Evolutionary conservation across 2,888 invertebrate species (phyloP).

Genomic region (Melitaea athalia): DNA sequence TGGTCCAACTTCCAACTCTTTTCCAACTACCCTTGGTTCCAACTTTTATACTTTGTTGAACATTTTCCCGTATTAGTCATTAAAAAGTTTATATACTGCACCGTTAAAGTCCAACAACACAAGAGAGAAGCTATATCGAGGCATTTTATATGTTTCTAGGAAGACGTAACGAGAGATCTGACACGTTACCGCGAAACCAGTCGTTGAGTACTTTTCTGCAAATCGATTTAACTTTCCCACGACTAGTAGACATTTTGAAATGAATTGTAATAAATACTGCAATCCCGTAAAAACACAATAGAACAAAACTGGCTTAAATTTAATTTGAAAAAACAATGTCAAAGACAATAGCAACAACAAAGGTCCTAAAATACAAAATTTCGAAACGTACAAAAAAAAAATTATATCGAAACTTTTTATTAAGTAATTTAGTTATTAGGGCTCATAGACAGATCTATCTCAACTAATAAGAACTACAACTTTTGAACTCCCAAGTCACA

Average conservation of each 20-base stretch:
- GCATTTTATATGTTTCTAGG: constrained; percentile 18
- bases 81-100: neutral
- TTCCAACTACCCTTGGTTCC: too few species aligned
- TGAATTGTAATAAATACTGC: neutral
- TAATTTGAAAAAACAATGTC: too few species aligned
- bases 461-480: too few species aligned
- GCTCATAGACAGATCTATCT: too few species aligned
- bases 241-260: neutral
- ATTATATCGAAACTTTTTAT: too few species aligned
- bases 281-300: neutral
- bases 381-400: too few species aligned
- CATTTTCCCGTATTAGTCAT: neutral
- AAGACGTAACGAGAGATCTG: constrained; percentile 20
- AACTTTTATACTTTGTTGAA: neutral
- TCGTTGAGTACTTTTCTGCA: constrained; percentile 13
- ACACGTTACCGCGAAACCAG: constrained; percentile 23
- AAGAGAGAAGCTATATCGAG: constrained; percentile 9
- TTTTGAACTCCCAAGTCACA: too few species aligned
- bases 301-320: neutral
- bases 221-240: constrained; percentile 21
- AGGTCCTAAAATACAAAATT: too few species aligned
- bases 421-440: too few species aligned
- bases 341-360: too few species aligned
- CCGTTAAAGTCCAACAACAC: neutral
- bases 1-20: too few species aligned